Conservation (phyloP, 1,140 invertebrate species). For the Platorchestia sp. region DNA sequence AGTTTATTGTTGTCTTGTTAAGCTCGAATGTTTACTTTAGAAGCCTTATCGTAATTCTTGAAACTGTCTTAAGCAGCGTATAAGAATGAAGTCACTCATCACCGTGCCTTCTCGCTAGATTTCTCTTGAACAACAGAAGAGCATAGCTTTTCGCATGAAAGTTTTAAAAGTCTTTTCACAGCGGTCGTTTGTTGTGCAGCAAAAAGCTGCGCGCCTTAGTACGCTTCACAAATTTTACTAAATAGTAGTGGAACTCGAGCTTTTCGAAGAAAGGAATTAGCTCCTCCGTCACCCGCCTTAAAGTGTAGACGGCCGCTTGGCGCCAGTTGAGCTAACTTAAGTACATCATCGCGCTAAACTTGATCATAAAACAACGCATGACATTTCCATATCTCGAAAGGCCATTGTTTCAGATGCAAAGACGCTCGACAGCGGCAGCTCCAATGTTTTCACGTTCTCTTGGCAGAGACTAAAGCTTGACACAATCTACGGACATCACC, state of each 20-base stretch:
- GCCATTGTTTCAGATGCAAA: not conserved
- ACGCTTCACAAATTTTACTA: not conserved
- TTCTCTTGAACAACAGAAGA: not conserved
- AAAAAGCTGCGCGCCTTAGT: not conserved
- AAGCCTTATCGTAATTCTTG: not conserved
- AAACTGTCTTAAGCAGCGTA: not conserved
- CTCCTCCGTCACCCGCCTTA: not conserved
- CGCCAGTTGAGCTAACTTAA: too few species aligned
- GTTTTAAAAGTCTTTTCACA: not conserved
- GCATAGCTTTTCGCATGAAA: not conserved
- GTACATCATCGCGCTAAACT: not conserved
- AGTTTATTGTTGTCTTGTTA: not conserved
- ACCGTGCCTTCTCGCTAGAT: not conserved
- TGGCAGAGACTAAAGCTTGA: not conserved
- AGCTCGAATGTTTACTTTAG: not conserved
- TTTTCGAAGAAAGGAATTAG: not conserved
- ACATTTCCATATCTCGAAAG: not conserved
- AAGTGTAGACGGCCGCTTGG: not conserved
- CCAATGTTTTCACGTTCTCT: not conserved
- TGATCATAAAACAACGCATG: not conserved
- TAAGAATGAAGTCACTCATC: not conserved
- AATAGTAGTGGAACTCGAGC: not conserved
- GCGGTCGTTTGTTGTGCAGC: not conserved
- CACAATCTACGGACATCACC: not conserved
- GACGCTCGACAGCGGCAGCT: not conserved